phyloP scores from a whole-genome alignment of 2,113 vertebrate species.

The Elephantulus edwardii region DNA sequence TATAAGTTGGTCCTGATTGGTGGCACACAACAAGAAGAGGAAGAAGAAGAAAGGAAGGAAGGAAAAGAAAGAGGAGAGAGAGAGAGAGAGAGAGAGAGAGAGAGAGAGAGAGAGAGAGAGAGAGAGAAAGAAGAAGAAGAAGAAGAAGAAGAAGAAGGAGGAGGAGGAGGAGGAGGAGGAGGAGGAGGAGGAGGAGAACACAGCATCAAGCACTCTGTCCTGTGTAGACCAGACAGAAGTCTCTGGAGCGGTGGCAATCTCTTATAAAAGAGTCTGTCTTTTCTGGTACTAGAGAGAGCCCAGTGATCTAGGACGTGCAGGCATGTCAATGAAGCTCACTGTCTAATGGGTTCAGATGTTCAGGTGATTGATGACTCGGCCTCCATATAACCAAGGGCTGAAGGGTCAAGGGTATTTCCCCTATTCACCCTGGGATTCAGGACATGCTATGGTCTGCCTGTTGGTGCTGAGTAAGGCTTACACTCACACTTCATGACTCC shows the following conservation, averaged over 20 bases:
- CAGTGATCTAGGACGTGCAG: too few species aligned
- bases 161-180: too few species aligned
- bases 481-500: neutral
- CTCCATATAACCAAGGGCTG: neutral
- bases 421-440: neutral
- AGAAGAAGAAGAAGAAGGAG: too few species aligned
- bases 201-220: neutral
- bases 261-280: neutral
- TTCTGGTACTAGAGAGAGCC: neutral
- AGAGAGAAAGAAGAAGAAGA: too few species aligned
- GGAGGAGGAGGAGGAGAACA: too few species aligned
- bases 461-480: neutral
- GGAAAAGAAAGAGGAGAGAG: too few species aligned
- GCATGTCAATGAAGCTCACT: rapidly evolving
- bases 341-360: neutral
- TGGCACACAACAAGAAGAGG: too few species aligned
- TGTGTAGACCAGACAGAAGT: rapidly evolving
- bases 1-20: too few species aligned
- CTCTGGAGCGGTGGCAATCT: neutral
- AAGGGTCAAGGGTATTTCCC: neutral
- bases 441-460: neutral
- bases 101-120: too few species aligned
- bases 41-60: too few species aligned
- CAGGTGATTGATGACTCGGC: neutral
- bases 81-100: too few species aligned